Conservation (phyloP, 2,888 invertebrate species). For the Serripes groenlandicus region DNA sequence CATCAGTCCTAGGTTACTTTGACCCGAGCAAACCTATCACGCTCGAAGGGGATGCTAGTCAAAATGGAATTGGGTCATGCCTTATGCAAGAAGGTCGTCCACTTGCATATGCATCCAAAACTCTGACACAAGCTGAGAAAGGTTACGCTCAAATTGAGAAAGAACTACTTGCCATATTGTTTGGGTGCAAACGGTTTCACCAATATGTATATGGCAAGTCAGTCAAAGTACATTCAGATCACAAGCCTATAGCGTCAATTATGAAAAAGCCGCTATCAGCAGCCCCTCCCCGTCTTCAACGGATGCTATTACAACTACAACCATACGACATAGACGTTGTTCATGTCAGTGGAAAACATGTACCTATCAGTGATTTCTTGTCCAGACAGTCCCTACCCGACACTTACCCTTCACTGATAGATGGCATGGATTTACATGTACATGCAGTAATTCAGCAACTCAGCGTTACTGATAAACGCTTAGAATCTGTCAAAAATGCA, state of each 20-base stretch:
- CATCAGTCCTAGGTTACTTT: conserved; percentile 24
- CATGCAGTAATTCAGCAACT: conserved; percentile 29
- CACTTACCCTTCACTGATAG: neutral
- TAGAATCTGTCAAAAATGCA: conserved; percentile 20
- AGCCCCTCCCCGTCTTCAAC: conserved; percentile 38
- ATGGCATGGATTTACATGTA: conserved; percentile 46
- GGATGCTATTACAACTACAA: too few species aligned
- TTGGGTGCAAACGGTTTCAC: conserved; percentile 67
- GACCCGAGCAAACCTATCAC: conserved; percentile 20
- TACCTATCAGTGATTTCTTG: conserved; percentile 16
- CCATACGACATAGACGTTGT: too few species aligned
- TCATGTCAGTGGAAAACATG: neutral
- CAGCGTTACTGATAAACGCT: conserved; percentile 27
- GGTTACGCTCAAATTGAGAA: too few species aligned
- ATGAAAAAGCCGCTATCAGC: conserved; percentile 42
- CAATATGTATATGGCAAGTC: conserved; percentile 64
- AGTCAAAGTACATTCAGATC: conserved; percentile 23
- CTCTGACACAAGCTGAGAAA: conserved; percentile 63
- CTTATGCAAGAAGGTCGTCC: conserved; percentile 68
- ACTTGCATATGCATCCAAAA: conserved; percentile 71
- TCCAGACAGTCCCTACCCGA: neutral
- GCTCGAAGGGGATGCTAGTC: conserved; percentile 58
- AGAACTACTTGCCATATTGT: conserved; percentile 65
- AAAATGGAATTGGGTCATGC: conserved; percentile 65
- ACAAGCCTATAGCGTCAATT: conserved; percentile 47